A percentile compares a stretch with the other conserved stretches of the same genome.
Evolutionary conservation across 2,797 vertebrate genomes (phyloP).

Genomic region (Phrynocephalus forsythii): DNA sequence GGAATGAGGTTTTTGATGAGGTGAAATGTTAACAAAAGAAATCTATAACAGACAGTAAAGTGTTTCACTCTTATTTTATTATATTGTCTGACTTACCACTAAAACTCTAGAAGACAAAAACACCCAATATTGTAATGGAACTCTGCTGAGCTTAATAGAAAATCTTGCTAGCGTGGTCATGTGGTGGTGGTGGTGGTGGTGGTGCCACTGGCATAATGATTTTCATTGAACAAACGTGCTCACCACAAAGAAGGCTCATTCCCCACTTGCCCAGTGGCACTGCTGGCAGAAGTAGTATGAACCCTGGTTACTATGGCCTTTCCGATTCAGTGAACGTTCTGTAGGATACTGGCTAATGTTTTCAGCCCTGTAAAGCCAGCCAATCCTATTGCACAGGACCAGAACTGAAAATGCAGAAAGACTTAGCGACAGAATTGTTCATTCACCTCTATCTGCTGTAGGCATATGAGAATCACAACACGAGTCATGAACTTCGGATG

Average conservation of each 20-base stretch:
- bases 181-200: too few species aligned
- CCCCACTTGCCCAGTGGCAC: too few species aligned
- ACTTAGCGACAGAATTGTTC: neutral
- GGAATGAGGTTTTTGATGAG: neutral
- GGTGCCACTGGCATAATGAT: too few species aligned
- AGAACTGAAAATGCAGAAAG: neutral
- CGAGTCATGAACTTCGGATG: neutral
- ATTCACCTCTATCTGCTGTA: neutral
- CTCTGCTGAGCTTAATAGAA: neutral
- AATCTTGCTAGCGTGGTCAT: too few species aligned
- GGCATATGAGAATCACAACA: neutral
- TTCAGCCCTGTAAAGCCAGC: neutral
- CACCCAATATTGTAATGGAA: neutral
- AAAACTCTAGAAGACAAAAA: neutral
- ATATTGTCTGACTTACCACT: neutral
- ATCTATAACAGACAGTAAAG: neutral
- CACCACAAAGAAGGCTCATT: too few species aligned
- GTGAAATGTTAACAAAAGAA: neutral
- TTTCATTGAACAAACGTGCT: too few species aligned
- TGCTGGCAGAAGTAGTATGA: too few species aligned
- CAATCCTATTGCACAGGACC: neutral
- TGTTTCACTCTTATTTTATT: neutral
- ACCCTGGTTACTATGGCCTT: too few species aligned
- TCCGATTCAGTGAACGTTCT: neutral
- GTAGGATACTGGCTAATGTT: neutral